Base-by-base conservation (phyloP, 2,797 vertebrate genomes). In the Natrix natrix region DNA sequence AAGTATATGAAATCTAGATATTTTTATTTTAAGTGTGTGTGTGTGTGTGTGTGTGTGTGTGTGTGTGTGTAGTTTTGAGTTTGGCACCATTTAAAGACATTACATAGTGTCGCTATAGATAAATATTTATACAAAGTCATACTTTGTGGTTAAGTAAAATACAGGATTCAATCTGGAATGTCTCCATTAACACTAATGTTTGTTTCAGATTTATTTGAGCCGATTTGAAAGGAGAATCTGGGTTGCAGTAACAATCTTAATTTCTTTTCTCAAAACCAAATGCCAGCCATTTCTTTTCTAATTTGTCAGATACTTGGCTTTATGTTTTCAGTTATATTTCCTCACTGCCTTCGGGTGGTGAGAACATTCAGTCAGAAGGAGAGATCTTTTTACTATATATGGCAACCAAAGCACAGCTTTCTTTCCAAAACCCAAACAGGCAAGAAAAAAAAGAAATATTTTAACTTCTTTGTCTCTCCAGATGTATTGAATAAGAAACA, bases 21-120 rank as follows among this genome's bases (percentile, higher is more conserved):
- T 95, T n/a, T 96, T 91, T 96, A 96, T 54, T 48, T 48, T 52
- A 78, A 93, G 13, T 69, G 60, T 22, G 0, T 37, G 63, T 60
- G 20, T 60, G n/a, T n/a, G n/a, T n/a, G n/a, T n/a, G 6, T 59
- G 6, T 22, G 57, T 59, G 13, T 69, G 60, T 22, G 0, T 37
- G 63, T 60, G 6, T 59, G 6, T 22, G 57, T 59, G 20, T 60
- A 52, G 48, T 52, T 52, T 52, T 52, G 32, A 54, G 54, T 94
- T 60, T 92, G 57, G 8, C 60, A 52, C 6, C 92, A 93, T 91
- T 89, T 24, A 56, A 87, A 86, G 17, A 52, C 57, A 83, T 91
- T 61, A 43, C 10, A 60, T 60, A 83, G 26, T 52, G 66, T 17
- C 37, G 11, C 60, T 88, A 91, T 91, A 92, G 54, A 87, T 90